phyloP scores from a whole-genome alignment of 1,140 invertebrate species.

The Oreohelix idahoensis region DNA sequence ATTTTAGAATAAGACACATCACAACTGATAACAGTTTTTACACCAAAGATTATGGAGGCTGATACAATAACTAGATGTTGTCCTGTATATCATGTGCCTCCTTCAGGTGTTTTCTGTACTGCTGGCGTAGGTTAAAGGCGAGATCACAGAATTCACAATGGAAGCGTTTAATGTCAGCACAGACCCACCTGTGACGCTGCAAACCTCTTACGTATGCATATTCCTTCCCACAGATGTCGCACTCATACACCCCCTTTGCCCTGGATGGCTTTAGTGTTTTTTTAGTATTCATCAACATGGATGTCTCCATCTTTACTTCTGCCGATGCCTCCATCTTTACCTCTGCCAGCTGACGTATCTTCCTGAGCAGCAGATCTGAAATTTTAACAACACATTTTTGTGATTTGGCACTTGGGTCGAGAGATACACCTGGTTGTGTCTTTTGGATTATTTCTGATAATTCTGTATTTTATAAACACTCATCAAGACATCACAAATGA shows the following conservation, averaged over 20 bases:
- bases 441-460: no score
- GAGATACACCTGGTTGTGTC: no score
- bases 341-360: not conserved
- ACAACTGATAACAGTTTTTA: no score
- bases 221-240: conserved; percentile 14
- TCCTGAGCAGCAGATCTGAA: not conserved
- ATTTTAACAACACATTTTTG: not conserved
- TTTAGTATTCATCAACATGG: not conserved
- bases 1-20: no score
- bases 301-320: not conserved
- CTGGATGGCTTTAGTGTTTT: conserved; percentile 3
- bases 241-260: conserved; percentile 22
- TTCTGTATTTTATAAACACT: no score
- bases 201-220: conserved; percentile 21
- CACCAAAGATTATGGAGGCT: no score
- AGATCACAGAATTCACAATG: conserved; percentile 16
- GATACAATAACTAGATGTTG: not conserved
- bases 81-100: not conserved
- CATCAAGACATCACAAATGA: no score
- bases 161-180: conserved; percentile 19
- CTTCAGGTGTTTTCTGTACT: conserved; percentile 22
- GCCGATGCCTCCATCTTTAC: not conserved
- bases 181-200: conserved; percentile 20
- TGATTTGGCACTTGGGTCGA: no score
- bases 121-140: conserved; percentile 4